Percentiles rank a stretch among this genome's conserved stretches.
phyloP scores from a whole-genome alignment of 1,140 invertebrate genomes.

The Eupristina koningsbergeri region DNA sequence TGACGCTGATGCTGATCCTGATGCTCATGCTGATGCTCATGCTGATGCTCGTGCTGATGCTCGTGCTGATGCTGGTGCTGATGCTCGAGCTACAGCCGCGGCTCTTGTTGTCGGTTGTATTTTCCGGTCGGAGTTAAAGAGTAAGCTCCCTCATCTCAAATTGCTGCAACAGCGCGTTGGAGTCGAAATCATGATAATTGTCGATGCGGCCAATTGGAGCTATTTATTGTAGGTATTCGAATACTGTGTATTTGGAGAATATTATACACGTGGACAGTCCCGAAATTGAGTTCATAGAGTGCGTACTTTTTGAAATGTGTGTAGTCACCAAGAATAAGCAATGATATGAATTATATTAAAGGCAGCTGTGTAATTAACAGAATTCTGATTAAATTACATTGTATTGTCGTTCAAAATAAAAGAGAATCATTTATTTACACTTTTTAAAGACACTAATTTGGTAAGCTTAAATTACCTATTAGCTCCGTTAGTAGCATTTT shows the following conservation, averaged over 20 bases:
- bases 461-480: not conserved
- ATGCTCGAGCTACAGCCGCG: no score
- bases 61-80: no score
- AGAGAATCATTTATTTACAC: not conserved
- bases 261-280: constrained; percentile 18
- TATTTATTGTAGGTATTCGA: constrained; percentile 36
- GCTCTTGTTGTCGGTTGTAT: constrained; percentile 9
- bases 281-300: not conserved
- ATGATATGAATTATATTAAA: constrained; percentile 5
- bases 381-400: constrained; percentile 23
- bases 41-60: no score
- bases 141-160: not conserved
- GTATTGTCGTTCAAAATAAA: not conserved
- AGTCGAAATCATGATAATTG: constrained; percentile 47
- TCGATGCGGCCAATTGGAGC: constrained; percentile 34
- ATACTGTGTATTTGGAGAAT: not conserved
- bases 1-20: no score
- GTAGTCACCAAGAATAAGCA: constrained; percentile 16
- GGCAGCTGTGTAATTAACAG: constrained; percentile 23
- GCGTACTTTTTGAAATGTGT: constrained; percentile 25
- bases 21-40: no score
- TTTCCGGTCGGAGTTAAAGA: constrained; percentile 12
- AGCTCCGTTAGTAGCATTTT: not conserved
- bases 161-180: not conserved
- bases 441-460: constrained; percentile 2